Conservation (phyloP, 2,113 vertebrate species). For the Eptesicus fuscus region DNA sequence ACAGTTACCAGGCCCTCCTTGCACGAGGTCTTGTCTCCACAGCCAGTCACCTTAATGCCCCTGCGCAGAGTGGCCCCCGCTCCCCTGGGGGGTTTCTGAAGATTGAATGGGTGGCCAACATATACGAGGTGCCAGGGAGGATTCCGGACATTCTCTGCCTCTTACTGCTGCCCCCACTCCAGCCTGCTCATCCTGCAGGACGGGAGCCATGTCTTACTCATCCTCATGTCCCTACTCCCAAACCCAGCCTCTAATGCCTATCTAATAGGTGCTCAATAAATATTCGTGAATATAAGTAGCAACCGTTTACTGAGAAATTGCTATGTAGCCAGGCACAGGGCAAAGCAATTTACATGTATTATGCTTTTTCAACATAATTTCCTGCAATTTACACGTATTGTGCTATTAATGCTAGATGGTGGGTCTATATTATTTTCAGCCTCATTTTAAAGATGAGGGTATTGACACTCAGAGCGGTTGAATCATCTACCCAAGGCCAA, state of each 20-base stretch:
- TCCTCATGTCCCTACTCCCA: not conserved
- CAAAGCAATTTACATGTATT: not conserved
- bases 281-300: not conserved
- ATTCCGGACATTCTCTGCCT: not conserved
- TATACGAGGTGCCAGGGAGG: not conserved
- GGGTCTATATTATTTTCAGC: not conserved
- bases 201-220: not conserved
- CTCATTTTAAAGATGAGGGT: not conserved
- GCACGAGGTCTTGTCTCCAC: not conserved
- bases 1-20: not conserved
- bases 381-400: not conserved
- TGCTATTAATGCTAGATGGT: not conserved
- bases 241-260: not conserved
- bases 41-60: not conserved
- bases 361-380: not conserved
- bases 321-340: not conserved
- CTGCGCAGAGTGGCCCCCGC: not conserved
- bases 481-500: conserved; percentile 10
- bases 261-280: not conserved
- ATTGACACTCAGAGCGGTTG: not conserved
- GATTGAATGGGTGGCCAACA: not conserved
- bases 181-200: not conserved
- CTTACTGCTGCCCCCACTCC: not conserved
- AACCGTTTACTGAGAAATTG: conserved; percentile 21
- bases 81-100: not conserved